Evolutionary conservation across 2,888 invertebrate species (phyloP).

Genomic region (Drosophila monieri): DNA sequence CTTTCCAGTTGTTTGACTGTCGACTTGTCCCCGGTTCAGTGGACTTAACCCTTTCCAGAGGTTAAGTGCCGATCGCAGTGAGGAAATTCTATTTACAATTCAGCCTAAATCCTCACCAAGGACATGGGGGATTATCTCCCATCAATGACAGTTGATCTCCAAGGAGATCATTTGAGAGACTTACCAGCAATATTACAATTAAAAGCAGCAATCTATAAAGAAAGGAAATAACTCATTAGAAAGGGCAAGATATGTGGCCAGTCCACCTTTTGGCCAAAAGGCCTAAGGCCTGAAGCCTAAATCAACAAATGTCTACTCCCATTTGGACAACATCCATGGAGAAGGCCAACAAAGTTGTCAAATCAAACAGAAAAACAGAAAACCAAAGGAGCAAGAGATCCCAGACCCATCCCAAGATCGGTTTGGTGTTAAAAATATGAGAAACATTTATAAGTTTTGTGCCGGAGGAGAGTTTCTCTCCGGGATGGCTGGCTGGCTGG

Average conservation of each 20-base stretch:
- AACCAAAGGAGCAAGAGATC: constrained; percentile 32
- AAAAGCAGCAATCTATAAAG: constrained; percentile 61
- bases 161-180: constrained; percentile 11
- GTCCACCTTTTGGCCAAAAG: no score
- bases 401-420: constrained; percentile 20
- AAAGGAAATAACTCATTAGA: constrained; percentile 11
- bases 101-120: no score
- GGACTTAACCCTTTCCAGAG: constrained; percentile 43
- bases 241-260: no score
- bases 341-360: constrained; percentile 73
- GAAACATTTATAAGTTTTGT: constrained; percentile 56
- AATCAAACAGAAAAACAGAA: constrained; percentile 68
- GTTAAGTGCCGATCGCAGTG: constrained; percentile 36
- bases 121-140: no score
- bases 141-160: not conserved
- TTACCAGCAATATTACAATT: constrained; percentile 55
- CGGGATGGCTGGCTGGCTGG: not conserved
- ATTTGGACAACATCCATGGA: constrained; percentile 37
- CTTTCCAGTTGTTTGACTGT: constrained; percentile 32
- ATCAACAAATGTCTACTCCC: constrained; percentile 55
- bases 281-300: constrained; percentile 56
- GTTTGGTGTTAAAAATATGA: constrained; percentile 73
- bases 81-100: constrained; percentile 36
- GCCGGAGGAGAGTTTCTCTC: constrained; percentile 15
- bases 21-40: constrained; percentile 62